Conservation (phyloP, 2,113 vertebrate species). For the Heteronetta atricapilla region DNA sequence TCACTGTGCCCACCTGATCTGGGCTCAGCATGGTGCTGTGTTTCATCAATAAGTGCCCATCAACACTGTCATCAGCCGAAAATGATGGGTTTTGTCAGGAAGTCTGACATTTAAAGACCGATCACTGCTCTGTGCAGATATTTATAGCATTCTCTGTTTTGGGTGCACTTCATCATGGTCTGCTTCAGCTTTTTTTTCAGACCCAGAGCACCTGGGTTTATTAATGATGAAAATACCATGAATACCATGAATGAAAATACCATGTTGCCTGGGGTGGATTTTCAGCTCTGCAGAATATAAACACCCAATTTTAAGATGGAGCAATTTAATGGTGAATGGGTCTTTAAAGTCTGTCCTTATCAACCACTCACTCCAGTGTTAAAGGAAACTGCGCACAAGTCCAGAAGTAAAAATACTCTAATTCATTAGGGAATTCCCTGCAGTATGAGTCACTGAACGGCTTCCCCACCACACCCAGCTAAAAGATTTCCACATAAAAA, state of each 20-base stretch:
- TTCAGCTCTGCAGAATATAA: slow-evolving; percentile 32
- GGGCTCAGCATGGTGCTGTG: neutral
- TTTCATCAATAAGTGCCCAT: neutral
- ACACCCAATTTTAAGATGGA: neutral
- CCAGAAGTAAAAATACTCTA: slow-evolving; percentile 90
- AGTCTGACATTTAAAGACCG: slow-evolving; percentile 18
- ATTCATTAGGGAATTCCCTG: slow-evolving; percentile 95
- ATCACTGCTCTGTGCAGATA: neutral
- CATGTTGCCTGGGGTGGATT: neutral
- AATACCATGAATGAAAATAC: neutral
- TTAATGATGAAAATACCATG: neutral
- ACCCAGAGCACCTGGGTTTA: neutral
- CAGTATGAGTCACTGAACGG: slow-evolving; percentile 87
- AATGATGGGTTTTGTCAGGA: slow-evolving; percentile 10
- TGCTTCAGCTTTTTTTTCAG: fast-evolving
- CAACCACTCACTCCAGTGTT: slow-evolving; percentile 59
- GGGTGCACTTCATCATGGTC: neutral
- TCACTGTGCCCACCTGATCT: fast-evolving
- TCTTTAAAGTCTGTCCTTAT: slow-evolving; percentile 72
- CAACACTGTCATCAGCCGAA: neutral
- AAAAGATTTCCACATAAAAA: slow-evolving; percentile 66
- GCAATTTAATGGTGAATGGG: slow-evolving; percentile 25
- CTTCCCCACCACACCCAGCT: slow-evolving; percentile 86
- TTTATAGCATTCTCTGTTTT: neutral
- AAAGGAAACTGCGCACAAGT: slow-evolving; percentile 80